phyloP scores from a whole-genome alignment of 2,797 vertebrate species.

The Glossophaga mutica region DNA sequence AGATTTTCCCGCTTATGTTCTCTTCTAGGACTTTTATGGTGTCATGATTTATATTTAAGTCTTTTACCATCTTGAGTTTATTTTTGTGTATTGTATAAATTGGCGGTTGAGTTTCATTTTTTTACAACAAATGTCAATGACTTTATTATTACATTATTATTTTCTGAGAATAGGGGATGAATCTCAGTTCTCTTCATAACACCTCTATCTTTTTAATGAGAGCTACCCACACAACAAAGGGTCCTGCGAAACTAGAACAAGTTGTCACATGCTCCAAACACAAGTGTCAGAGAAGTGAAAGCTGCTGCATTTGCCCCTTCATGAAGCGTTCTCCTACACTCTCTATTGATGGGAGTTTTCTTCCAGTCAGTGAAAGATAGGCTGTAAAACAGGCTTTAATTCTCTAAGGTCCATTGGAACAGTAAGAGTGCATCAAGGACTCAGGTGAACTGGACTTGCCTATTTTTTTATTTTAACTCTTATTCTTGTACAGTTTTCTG shows the following conservation, averaged over 20 bases:
- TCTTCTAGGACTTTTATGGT: no score
- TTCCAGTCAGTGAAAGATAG: not conserved
- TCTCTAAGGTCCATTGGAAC: not conserved
- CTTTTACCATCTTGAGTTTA: no score
- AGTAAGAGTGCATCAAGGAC: not conserved
- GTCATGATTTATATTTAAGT: no score
- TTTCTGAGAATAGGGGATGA: not conserved
- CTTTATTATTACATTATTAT: not conserved
- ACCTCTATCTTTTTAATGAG: not conserved
- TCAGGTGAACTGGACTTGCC: not conserved
- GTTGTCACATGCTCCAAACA: not conserved
- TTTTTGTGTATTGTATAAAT: no score
- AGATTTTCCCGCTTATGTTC: no score
- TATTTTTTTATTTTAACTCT: no score
- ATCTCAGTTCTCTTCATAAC: not conserved
- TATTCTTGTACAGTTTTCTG: no score
- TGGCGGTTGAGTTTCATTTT: no score
- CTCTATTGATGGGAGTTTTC: fast-evolving
- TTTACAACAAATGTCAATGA: not conserved
- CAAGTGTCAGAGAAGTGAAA: not conserved
- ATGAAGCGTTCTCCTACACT: fast-evolving
- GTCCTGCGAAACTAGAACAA: not conserved
- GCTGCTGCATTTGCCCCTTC: fast-evolving
- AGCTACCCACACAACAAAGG: not conserved
- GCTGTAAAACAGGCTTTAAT: not conserved